phyloP scores from a whole-genome alignment of 1,140 invertebrate species.

The Hycleus phaleratus region DNA sequence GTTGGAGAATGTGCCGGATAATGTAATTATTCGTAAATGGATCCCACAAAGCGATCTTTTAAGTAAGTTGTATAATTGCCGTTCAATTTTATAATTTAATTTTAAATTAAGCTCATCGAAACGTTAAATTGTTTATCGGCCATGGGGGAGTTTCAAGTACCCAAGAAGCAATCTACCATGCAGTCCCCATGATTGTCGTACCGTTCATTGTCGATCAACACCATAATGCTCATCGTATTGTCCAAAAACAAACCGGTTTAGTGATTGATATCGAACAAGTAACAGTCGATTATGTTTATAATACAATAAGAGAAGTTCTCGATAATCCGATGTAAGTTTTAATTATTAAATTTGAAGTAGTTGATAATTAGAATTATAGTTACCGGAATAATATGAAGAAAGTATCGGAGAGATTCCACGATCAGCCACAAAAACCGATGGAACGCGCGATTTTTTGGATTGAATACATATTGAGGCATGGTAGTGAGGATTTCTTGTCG shows the following conservation, averaged over 20 bases:
- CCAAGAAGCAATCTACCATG: conserved; percentile 46
- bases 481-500: conserved; percentile 20
- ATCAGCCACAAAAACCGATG: conserved; percentile 51
- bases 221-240: conserved; percentile 32
- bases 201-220: conserved; percentile 43
- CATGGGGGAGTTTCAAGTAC: conserved; percentile 47
- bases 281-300: conserved; percentile 15
- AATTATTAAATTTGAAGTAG: neutral
- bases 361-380: neutral
- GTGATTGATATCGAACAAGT: neutral
- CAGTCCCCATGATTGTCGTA: conserved; percentile 44
- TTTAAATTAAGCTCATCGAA: conserved; percentile 30
- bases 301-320: conserved; percentile 23
- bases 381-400: conserved; percentile 10
- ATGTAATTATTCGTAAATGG: conserved; percentile 47
- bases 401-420: conserved; percentile 31
- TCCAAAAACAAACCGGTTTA: neutral
- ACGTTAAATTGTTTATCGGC: conserved; percentile 42
- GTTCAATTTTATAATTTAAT: too few species aligned
- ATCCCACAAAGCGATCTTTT: conserved; percentile 43
- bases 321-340: conserved; percentile 23
- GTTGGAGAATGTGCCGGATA: conserved; percentile 40
- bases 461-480: conserved; percentile 56
- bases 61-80: neutral
- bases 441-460: conserved; percentile 57